phyloP scores from a whole-genome alignment of 2,797 vertebrate species.

The Muscicapa striata region DNA sequence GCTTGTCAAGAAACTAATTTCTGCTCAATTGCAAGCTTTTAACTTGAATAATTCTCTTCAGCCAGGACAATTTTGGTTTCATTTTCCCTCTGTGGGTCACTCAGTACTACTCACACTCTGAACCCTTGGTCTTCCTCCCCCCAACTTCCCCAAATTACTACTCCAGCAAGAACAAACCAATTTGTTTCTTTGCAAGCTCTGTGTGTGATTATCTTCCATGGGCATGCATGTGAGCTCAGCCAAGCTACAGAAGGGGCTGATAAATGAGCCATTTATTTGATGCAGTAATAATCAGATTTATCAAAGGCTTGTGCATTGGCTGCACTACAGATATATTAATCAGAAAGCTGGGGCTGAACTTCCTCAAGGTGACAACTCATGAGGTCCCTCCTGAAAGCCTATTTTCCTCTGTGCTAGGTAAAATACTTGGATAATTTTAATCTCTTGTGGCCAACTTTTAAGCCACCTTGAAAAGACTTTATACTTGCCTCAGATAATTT shows the following conservation, averaged over 20 bases:
- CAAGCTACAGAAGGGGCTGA: constrained; percentile 45
- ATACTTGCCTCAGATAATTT: fast-evolving
- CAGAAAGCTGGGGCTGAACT: constrained; percentile 15
- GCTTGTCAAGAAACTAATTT: neutral
- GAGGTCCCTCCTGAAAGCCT: neutral
- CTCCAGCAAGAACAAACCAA: neutral
- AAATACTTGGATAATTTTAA: neutral
- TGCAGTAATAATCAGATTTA: constrained; percentile 69
- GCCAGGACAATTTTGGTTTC: neutral
- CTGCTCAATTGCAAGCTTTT: neutral
- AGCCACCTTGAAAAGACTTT: neutral
- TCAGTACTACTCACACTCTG: neutral
- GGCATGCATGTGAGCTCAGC: constrained; percentile 3
- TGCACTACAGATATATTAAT: constrained; percentile 42
- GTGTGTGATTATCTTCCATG: constrained; percentile 47
- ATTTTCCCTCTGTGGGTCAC: neutral
- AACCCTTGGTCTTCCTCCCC: constrained; percentile 8
- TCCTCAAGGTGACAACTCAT: constrained; percentile 32
- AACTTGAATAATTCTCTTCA: neutral
- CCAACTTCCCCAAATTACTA: neutral
- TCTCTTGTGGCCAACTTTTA: neutral
- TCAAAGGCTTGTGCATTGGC: constrained; percentile 33
- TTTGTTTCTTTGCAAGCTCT: constrained; percentile 58
- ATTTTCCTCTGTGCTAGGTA: neutral
- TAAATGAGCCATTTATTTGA: constrained; percentile 67